Evolutionary conservation across 2,797 vertebrate genomes (phyloP), one percentile per base, ranked within the genome.

Genomic region (Arremon brunneinucha): DNA sequence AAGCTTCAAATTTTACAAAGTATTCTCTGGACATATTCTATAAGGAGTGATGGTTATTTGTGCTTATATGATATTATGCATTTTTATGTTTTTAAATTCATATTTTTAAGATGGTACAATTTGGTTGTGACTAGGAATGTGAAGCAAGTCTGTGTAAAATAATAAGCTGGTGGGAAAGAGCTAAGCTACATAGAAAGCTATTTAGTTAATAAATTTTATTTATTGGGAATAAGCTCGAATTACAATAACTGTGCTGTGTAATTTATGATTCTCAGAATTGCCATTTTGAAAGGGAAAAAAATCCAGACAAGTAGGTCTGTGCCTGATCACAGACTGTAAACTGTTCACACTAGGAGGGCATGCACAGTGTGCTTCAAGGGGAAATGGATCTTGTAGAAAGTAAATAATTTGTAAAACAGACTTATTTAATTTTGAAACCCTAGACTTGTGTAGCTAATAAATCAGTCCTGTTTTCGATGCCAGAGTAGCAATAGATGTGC

Each of bases 251-350:
- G 86, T 96, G 91, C 89, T 96, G 37, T 67, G 77, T 96, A 96
- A 96, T 97, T 96, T 97, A 95, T 95, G 94, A 94, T 89, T 95
- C 90, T 96, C 65, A 95, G 84, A 96, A 96, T 85, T 97, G 96
- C 81, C 72, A 59, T 96, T 97, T 91, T 94, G 89, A 96, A 89
- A 79, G 74, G 56, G 82, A 76, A 83, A 87, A 87, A 93, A 75
- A 57, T 78, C 63, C 70, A 84, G 77, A 70, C 60, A 84, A 93
- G 65, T 72, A 77, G 82, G 56, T 82, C 88, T 84, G 62, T 91
- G 89, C 77, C 90, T 96, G 91, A 90, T 95, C 95, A 85, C 57
- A 95, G 94, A 88, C 79, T 81, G 76, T 82, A 87, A 94, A 67
- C 72, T 59, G 65, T 67, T 92, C 93, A 68, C 91, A 57, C 78